phyloP scores from a whole-genome alignment of 2,113 vertebrate species.

The Sinocyclocheilus rhinocerous region DNA sequence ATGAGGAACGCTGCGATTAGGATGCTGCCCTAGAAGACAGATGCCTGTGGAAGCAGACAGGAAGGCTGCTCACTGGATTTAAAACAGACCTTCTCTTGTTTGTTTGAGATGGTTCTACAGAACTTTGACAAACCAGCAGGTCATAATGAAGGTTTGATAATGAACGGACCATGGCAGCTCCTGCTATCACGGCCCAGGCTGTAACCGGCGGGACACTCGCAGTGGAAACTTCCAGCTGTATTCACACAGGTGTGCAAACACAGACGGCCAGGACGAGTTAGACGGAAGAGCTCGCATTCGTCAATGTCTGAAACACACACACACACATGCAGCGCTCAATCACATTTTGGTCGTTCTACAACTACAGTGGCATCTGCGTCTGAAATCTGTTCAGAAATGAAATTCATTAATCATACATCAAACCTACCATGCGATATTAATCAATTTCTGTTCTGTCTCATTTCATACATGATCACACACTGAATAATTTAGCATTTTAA shows the following conservation, averaged over 20 bases:
- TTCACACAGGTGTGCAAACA: conserved; percentile 83
- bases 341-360: neutral
- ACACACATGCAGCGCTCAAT: neutral
- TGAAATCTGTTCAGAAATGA: neutral
- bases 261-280: conserved; percentile 69
- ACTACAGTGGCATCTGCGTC: neutral
- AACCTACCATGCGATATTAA: neutral
- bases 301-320: conserved; percentile 76
- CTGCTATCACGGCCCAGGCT: conserved; percentile 70
- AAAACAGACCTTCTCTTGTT: neutral
- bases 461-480: conserved; percentile 17
- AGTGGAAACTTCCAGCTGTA: conserved; percentile 83
- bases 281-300: conserved; percentile 81
- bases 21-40: neutral
- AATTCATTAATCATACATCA: conserved; percentile 1
- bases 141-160: neutral
- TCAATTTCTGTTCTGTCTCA: neutral
- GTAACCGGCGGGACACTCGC: conserved; percentile 81
- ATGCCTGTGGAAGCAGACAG: neutral
- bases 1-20: neutral
- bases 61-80: neutral
- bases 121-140: neutral
- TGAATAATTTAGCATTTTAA: neutral
- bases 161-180: conserved; percentile 76
- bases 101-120: neutral